phyloP scores from a whole-genome alignment of 2,113 vertebrate genomes.

The Cyprinus carpio region DNA sequence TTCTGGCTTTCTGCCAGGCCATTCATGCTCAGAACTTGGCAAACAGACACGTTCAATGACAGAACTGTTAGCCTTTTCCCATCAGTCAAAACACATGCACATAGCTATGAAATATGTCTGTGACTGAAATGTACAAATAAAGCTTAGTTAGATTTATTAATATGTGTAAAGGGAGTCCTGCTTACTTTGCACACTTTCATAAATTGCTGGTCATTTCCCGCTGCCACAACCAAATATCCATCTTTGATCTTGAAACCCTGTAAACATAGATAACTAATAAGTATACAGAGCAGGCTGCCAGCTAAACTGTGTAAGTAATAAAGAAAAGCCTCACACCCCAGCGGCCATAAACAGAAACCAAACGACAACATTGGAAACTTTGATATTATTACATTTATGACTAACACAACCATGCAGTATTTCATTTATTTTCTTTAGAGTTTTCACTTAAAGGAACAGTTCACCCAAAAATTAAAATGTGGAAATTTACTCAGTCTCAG shows the following conservation, averaged over 20 bases:
- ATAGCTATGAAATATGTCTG: background rate
- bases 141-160: conserved; percentile 24
- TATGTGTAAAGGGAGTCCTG: background rate
- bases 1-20: conserved; percentile 76
- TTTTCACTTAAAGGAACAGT: no score
- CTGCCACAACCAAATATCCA: conserved; percentile 86
- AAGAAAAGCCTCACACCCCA: background rate
- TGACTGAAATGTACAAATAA: conserved; percentile 18
- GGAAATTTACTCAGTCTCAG: no score
- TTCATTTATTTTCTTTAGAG: no score
- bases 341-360: background rate
- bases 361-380: background rate
- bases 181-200: conserved; percentile 85
- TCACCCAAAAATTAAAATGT: no score
- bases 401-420: background rate
- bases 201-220: conserved; percentile 90
- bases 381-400: background rate
- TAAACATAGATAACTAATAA: conserved; percentile 51
- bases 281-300: conserved; percentile 3
- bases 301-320: background rate
- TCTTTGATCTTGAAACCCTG: conserved; percentile 91
- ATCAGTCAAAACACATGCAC: conserved; percentile 14
- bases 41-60: background rate
- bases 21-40: conserved; percentile 80
- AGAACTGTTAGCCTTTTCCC: conserved; percentile 14